A percentile compares a stretch with the other conserved stretches of the same genome.
These are phyloP conservation scores for Chamaetylas fuelleborni DNA, from an alignment of 2,113 vertebrate species.

Conservation along the genomic window DNA sequence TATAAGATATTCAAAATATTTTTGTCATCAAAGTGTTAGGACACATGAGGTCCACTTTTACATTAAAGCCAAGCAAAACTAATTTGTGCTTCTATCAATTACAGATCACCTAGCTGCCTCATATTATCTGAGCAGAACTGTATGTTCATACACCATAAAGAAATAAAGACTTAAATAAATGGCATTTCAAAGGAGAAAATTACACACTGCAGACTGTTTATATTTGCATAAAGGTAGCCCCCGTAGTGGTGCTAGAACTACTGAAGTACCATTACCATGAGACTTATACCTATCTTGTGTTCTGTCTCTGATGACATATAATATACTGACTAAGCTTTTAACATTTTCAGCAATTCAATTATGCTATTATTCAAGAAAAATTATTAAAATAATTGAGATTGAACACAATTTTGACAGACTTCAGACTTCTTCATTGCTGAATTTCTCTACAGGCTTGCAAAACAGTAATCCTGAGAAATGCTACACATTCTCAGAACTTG, in stretches of 20 bases:
- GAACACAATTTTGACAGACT: neutral
- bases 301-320: fast-evolving
- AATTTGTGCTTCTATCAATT: neutral
- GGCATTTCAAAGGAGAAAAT: neutral
- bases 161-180: neutral
- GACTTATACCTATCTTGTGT: neutral
- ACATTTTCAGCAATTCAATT: neutral
- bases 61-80: neutral
- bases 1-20: neutral
- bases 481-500: neutral
- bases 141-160: neutral
- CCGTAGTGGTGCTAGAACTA: fast-evolving
- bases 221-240: neutral
- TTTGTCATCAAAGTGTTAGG: neutral
- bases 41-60: neutral
- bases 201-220: neutral
- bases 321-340: neutral
- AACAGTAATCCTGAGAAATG: neutral
- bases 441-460: neutral
- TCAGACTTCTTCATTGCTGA: neutral
- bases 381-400: neutral
- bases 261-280: neutral
- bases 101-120: neutral
- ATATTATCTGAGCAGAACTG: neutral
- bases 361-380: neutral